phyloP scores from a whole-genome alignment of 1,140 invertebrate species.

The Chironomus tepperi region DNA sequence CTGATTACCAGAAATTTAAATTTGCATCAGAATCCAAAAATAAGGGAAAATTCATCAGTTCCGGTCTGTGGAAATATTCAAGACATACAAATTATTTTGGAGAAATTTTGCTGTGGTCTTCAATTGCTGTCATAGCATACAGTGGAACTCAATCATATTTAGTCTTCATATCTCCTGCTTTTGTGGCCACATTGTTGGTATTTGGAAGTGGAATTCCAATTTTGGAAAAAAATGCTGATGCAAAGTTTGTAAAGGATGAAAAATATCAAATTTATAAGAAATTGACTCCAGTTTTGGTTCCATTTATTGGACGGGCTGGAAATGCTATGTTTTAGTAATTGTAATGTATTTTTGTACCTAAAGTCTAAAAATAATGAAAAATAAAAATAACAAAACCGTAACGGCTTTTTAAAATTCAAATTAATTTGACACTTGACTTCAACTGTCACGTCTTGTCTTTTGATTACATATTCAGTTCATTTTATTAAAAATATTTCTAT shows the following conservation, averaged over 20 bases:
- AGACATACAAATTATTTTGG: slow-evolving; percentile 16
- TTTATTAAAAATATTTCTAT: not conserved
- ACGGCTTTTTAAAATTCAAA: not conserved
- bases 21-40: not conserved
- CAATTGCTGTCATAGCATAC: not conserved
- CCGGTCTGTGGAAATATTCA: not conserved
- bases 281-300: not conserved
- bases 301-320: not conserved
- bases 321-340: not conserved
- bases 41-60: not conserved
- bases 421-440: not conserved
- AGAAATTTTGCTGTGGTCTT: not conserved
- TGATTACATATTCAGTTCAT: not conserved
- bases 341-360: too few species aligned
- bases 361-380: too few species aligned
- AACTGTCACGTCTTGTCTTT: not conserved
- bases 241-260: not conserved
- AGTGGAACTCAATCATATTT: not conserved
- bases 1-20: not conserved
- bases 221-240: not conserved
- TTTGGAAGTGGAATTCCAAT: not conserved
- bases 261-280: not conserved
- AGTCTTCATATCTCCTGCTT: not conserved
- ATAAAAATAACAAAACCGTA: too few species aligned
- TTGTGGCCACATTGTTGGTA: not conserved